A percentile compares a stretch with the other conserved stretches of the same genome.
Evolutionary conservation across 2,113 vertebrate species (phyloP).

Genomic region (Hyaena hyaena): DNA sequence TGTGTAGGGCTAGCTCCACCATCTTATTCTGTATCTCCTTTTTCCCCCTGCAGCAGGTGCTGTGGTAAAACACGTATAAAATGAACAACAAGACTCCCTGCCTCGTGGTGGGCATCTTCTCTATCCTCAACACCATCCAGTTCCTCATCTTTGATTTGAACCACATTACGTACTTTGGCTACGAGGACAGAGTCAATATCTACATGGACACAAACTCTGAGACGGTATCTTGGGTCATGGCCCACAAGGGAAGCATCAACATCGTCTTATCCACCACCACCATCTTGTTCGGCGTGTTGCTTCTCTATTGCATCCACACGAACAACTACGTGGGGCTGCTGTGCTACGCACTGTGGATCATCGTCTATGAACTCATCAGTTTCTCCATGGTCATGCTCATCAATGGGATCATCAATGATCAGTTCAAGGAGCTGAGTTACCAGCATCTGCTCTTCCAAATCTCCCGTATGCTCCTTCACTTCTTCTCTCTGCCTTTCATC

Average conservation of each 20-base stretch:
- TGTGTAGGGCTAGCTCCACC: neutral
- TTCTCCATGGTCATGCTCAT: neutral
- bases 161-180: neutral
- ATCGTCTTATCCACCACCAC: neutral
- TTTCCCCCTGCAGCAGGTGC: neutral
- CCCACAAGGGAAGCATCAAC: neutral
- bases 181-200: neutral
- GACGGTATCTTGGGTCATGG: neutral
- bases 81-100: constrained; percentile 13
- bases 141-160: constrained; percentile 75
- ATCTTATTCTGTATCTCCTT: rapidly evolving
- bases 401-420: rapidly evolving
- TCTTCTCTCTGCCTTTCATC: constrained; percentile 53
- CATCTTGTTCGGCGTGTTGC: neutral
- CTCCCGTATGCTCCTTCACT: constrained; percentile 54
- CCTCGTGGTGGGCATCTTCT: constrained; percentile 61
- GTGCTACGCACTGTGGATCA: constrained; percentile 47
- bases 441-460: constrained; percentile 42
- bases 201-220: rapidly evolving
- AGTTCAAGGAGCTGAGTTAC: neutral
- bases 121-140: constrained; percentile 70
- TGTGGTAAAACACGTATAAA: too few relatives aligned
- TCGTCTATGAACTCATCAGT: constrained; percentile 42
- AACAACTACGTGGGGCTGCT: neutral
- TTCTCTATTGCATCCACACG: constrained; percentile 46